A percentile compares a stretch with the other conserved stretches of the same genome.
phyloP scores from a whole-genome alignment of 2,113 vertebrate species.

The Pangasianodon gigas region DNA sequence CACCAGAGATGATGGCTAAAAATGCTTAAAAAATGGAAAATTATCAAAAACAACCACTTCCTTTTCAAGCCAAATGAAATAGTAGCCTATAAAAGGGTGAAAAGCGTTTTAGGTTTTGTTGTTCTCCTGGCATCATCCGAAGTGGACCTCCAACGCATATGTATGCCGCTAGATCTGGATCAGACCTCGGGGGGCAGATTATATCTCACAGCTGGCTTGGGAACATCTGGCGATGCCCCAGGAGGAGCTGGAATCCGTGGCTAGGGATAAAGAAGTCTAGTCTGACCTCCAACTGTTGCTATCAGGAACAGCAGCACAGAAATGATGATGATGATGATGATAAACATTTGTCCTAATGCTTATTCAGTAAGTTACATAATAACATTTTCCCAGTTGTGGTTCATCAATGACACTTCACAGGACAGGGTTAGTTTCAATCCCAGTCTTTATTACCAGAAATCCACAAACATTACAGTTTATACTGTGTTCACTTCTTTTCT shows the following conservation, averaged over 20 bases:
- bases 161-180: too few relatives aligned
- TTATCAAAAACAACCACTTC: not conserved
- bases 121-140: too few relatives aligned
- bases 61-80: not conserved
- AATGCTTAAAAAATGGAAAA: too few relatives aligned
- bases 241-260: not conserved
- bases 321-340: not conserved
- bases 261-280: not conserved
- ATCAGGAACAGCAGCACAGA: not conserved
- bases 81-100: not conserved
- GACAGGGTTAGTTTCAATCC: conserved; percentile 16
- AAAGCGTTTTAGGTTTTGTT: not conserved
- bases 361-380: not conserved
- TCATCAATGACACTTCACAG: not conserved
- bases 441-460: conserved; percentile 8
- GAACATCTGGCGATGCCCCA: not conserved
- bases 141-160: too few relatives aligned
- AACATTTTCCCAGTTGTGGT: not conserved
- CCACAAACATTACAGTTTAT: not conserved
- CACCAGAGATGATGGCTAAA: too few relatives aligned
- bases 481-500: not conserved
- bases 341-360: too few relatives aligned
- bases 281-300: not conserved
- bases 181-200: not conserved
- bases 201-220: not conserved